Conservation (phyloP, 1,140 invertebrate genomes). For the Danaus melanippus region DNA sequence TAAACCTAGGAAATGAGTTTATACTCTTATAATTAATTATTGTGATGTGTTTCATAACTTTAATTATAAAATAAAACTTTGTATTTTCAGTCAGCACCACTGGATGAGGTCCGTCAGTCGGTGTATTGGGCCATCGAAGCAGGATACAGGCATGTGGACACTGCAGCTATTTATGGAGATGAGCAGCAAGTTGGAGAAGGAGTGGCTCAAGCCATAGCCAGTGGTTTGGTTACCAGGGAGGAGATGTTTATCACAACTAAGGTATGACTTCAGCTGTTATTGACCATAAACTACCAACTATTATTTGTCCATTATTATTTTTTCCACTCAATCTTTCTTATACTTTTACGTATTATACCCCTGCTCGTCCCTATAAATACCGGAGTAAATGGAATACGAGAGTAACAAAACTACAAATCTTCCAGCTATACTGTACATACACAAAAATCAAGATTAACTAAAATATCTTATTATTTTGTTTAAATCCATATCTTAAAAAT, state of each 20-base stretch:
- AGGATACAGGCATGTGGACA: slow-evolving; percentile 59
- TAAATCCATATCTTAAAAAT: too few relatives aligned
- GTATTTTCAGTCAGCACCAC: slow-evolving; percentile 31
- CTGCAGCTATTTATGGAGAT: slow-evolving; percentile 47
- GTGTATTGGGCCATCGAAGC: slow-evolving; percentile 53
- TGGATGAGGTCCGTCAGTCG: slow-evolving; percentile 41
- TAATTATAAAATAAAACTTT: neutral
- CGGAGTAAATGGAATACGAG: too few relatives aligned
- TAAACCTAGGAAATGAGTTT: too few relatives aligned
- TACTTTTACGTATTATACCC: too few relatives aligned
- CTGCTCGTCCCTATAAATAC: too few relatives aligned
- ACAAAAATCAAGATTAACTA: too few relatives aligned
- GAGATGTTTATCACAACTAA: slow-evolving; percentile 60
- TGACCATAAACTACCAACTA: neutral
- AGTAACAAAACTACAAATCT: too few relatives aligned
- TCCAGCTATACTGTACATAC: too few relatives aligned
- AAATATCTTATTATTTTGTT: too few relatives aligned
- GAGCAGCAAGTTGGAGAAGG: slow-evolving; percentile 52
- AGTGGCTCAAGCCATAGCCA: slow-evolving; percentile 44
- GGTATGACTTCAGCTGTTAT: slow-evolving; percentile 25
- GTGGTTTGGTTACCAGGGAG: slow-evolving; percentile 48
- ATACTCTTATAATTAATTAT: too few relatives aligned
- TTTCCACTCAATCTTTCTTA: too few relatives aligned
- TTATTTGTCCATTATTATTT: neutral
- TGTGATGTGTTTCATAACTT: neutral